phyloP scores from a whole-genome alignment of 1,140 invertebrate species.

The Luehdorfia chinensis region DNA sequence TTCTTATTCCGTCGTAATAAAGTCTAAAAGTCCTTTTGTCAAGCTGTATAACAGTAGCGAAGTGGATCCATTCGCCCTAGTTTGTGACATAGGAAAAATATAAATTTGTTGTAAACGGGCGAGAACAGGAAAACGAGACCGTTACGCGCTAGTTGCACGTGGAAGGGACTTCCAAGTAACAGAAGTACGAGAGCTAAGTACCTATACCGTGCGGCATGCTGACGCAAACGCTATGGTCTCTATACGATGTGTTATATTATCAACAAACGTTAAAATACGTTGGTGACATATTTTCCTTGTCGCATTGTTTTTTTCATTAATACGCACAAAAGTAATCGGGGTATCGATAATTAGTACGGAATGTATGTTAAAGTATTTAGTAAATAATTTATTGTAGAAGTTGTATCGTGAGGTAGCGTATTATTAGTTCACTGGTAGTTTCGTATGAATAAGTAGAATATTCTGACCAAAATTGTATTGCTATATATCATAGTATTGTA shows the following conservation, averaged over 20 bases:
- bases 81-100: conserved; percentile 38
- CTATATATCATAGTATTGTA: too few relatives aligned
- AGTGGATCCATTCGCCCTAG: conserved; percentile 24
- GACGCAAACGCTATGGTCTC: conserved; percentile 21
- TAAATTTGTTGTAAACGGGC: conserved; percentile 40
- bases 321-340: too few relatives aligned
- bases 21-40: too few relatives aligned
- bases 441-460: too few relatives aligned
- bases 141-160: conserved; percentile 41
- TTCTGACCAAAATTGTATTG: too few relatives aligned
- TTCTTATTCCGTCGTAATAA: too few relatives aligned
- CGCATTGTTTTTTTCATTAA: background rate
- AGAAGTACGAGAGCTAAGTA: conserved; percentile 21
- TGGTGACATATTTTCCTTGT: background rate
- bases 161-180: conserved; percentile 49
- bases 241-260: background rate
- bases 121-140: conserved; percentile 49
- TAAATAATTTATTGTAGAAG: too few relatives aligned
- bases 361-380: too few relatives aligned
- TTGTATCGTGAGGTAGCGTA: too few relatives aligned
- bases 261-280: background rate
- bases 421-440: too few relatives aligned
- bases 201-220: conserved; percentile 28
- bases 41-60: too few relatives aligned
- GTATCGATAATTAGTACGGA: too few relatives aligned